Base-by-base conservation (phyloP, 2,888 invertebrate genomes). In the Andrena trimmerana region DNA sequence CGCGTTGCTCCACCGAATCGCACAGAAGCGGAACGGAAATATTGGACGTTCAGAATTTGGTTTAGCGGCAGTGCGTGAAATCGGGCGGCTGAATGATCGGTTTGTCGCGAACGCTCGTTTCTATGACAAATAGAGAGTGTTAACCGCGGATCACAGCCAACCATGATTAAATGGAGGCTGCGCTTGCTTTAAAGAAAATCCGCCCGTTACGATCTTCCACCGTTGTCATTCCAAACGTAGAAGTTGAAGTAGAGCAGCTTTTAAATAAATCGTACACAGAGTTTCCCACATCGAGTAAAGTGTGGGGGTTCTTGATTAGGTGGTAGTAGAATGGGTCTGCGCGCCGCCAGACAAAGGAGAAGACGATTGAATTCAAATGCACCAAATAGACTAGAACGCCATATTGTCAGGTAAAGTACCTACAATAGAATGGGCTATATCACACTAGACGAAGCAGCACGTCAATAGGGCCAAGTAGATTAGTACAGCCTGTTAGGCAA, bases 51-150 rank as follows among this genome's bases (percentile, higher is more conserved):
- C 48, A 6, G 72, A 57, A 67, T 81, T 73, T 68, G 67, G 72
- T 81, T 72, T 73, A 48, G 68, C 57, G 48, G 6, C 24, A 8
- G 33, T 27, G 54, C 67, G 71, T 72, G 72, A 81, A 79, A 81
- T 79, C 50, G 29, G 20, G 50, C n/a, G 63, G 52, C 33, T n/a
- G 10, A 54, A 27, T 29, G 63, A 48, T 36, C 52, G 20, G 16
- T 42, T 67, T 62, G 59, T 62, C 54, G 42, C 60, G 72, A 67
- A 63, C 36, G 24, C 16, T 36, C 31, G 52, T 48, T 48, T 10
- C 80, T 63, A 69, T 52, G 69, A 60, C 68, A 81, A 81, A 80
- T 69, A 74, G 73, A 60, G 65, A 10, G 50, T 27, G 73, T 42
- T 80, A 8, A 54, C 65, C 81, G 65, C 69, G 48, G 69, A 81